phyloP scores from a whole-genome alignment of 2,113 vertebrate genomes.

The Anser brachyrhynchus region DNA sequence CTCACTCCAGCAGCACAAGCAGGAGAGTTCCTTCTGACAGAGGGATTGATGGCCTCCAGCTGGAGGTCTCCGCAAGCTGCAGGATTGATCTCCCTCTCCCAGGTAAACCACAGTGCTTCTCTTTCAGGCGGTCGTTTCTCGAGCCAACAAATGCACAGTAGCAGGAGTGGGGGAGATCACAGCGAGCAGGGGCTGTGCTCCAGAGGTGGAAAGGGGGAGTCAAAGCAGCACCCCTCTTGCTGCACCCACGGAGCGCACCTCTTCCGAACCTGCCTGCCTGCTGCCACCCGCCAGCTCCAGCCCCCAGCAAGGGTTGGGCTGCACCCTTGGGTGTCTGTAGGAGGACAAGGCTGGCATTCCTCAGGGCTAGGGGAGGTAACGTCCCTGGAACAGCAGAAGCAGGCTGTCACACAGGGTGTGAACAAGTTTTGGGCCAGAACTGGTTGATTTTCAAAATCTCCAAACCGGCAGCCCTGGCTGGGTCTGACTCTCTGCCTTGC shows the following conservation, averaged over 20 bases:
- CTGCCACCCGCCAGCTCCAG: neutral
- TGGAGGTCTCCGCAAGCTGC: neutral
- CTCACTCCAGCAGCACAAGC: neutral
- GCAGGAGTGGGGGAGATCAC: neutral
- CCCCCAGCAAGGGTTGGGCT: neutral
- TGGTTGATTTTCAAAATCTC: neutral
- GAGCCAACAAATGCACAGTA: accelerated
- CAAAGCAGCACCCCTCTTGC: neutral
- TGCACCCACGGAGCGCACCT: accelerated
- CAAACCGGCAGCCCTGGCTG: neutral
- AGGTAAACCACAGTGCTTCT: neutral
- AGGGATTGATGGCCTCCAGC: neutral
- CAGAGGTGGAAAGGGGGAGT: neutral
- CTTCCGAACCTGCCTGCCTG: neutral
- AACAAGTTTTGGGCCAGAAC: neutral
- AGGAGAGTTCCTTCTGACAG: neutral
- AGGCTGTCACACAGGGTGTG: neutral
- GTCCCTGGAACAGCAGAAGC: neutral
- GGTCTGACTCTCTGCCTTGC: neutral
- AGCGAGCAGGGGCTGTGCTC: neutral
- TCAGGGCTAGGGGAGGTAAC: neutral
- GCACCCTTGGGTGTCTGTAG: neutral
- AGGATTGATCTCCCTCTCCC: neutral
- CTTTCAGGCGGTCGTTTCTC: neutral
- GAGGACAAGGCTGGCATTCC: neutral